Evolutionary conservation across 2,797 vertebrate species (phyloP).

Genomic region (Crocidura indochinensis): DNA sequence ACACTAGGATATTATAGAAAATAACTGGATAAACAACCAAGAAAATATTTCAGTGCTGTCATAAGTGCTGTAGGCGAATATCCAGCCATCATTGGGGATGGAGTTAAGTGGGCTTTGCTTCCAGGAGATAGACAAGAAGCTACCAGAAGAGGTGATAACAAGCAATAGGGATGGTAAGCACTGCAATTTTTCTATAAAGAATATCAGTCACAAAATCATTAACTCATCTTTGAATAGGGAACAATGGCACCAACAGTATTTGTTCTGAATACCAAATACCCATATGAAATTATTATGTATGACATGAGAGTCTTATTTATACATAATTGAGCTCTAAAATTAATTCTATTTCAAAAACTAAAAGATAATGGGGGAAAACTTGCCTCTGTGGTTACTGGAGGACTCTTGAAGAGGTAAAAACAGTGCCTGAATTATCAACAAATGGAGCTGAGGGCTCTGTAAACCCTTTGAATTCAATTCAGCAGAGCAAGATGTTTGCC

Average conservation of each 20-base stretch:
- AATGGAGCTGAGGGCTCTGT: constrained; percentile 61
- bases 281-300: constrained; percentile 1
- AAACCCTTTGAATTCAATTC: background rate
- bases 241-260: background rate
- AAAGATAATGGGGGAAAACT: background rate
- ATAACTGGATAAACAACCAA: constrained; percentile 1
- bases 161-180: background rate
- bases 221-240: background rate
- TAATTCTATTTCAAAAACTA: constrained; percentile 43
- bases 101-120: background rate
- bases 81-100: background rate
- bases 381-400: background rate
- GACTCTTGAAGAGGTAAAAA: background rate
- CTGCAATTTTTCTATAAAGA: background rate
- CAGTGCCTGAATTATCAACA: constrained; percentile 74
- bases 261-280: constrained; percentile 27
- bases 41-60: background rate
- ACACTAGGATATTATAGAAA: constrained; percentile 8
- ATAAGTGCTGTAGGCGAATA: background rate
- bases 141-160: background rate
- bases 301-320: constrained; percentile 4
- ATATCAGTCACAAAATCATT: background rate
- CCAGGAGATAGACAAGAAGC: background rate
- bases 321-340: constrained; percentile 43
- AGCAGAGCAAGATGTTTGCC: background rate